Evolutionary conservation across 2,888 invertebrate genomes (phyloP).

Genomic region (Dendrolimus pini): DNA sequence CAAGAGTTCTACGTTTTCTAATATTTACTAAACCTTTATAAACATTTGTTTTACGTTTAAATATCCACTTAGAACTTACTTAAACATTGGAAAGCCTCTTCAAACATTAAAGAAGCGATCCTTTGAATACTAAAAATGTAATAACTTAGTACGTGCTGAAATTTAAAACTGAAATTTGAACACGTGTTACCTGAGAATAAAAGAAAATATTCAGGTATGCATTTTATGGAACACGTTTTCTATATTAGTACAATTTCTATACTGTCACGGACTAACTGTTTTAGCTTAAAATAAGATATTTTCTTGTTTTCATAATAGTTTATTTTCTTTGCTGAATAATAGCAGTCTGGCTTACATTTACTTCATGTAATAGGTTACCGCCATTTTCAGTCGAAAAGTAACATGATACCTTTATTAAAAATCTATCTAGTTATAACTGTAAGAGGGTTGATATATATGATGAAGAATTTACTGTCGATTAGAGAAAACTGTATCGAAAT

Average conservation of each 20-base stretch:
- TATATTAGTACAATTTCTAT: conserved; percentile 14
- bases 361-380: too few species aligned
- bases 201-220: conserved; percentile 5
- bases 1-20: not conserved
- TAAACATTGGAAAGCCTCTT: not conserved
- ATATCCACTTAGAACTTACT: conserved; percentile 1
- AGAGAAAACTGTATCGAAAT: too few species aligned
- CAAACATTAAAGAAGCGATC: not conserved
- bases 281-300: not conserved
- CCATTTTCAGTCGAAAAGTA: too few species aligned
- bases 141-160: not conserved
- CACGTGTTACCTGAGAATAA: conserved; percentile 3
- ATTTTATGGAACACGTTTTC: conserved; percentile 8
- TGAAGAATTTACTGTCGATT: too few species aligned
- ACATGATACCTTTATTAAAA: too few species aligned
- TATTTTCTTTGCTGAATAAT: too few species aligned
- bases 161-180: not conserved
- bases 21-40: not conserved
- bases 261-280: conserved; percentile 10
- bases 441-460: too few species aligned
- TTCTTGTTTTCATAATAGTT: not conserved
- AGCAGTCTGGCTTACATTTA: too few species aligned
- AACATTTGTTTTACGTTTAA: conserved; percentile 2
- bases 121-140: not conserved
- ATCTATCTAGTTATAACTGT: too few species aligned